Evolutionary conservation across 2,888 invertebrate species (phyloP).

Genomic region (Netelia fuscicornis): DNA sequence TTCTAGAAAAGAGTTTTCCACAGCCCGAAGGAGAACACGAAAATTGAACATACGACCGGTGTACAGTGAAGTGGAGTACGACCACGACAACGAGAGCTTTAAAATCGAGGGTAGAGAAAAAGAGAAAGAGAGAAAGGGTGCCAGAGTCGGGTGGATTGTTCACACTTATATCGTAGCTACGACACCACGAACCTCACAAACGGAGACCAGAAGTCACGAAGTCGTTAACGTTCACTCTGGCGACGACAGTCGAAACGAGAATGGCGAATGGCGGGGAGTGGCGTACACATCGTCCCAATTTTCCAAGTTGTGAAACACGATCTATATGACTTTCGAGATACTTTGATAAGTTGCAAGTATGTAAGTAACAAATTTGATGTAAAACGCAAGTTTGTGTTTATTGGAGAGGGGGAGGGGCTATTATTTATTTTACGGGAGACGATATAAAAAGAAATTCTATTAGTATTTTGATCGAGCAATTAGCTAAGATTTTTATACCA

Average conservation of each 20-base stretch:
- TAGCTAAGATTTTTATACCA: too few species aligned
- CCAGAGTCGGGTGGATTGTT: neutral
- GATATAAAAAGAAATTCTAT: too few species aligned
- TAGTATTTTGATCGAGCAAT: too few species aligned
- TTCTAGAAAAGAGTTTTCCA: conserved; percentile 66
- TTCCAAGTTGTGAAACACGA: conserved; percentile 2
- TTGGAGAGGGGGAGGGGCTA: too few species aligned
- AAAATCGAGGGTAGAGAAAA: neutral
- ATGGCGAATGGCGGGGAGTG: neutral
- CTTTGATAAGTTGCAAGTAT: neutral
- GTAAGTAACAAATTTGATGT: neutral
- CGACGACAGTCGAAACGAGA: neutral
- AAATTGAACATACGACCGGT: conserved; percentile 44
- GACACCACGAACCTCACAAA: conserved; percentile 11
- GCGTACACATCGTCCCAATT: conserved; percentile 24
- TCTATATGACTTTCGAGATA: neutral
- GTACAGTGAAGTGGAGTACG: conserved; percentile 23
- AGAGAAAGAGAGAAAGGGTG: conserved; percentile 9
- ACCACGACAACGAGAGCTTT: conserved; percentile 13
- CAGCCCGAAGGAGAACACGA: neutral
- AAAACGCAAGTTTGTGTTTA: neutral
- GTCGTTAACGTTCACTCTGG: conserved; percentile 42
- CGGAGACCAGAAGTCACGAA: conserved; percentile 48
- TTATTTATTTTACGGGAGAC: too few species aligned
- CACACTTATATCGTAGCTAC: conserved; percentile 1